Base-by-base conservation (phyloP, 2,888 invertebrate genomes). In the Aspidapion aeneum region DNA sequence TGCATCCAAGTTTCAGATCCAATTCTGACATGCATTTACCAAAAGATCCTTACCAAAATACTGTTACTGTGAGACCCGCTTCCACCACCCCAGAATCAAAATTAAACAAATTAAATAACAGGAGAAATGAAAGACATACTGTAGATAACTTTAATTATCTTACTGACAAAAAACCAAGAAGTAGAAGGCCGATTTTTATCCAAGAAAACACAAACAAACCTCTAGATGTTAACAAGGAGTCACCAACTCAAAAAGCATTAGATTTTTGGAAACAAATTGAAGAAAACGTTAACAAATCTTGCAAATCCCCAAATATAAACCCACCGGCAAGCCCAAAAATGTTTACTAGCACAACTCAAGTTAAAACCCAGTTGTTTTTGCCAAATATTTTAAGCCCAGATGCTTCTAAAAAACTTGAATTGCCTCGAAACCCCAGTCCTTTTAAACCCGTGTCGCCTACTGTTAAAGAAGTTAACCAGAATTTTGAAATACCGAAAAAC, bases 151-250 rank as follows among this genome's bases (percentile, higher is more conserved):
- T 84, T 72, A 83, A 88, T 66, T 90, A 90, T 73, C 84, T 88
- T 63, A 87, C 90, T 1, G 90, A 90, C 78, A 87, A 88, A 69
- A 86, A 86, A 65, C 90, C 90, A 0, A 82, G 90, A 71, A 90
- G 90, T 64, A 80, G 90, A 54, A 86, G 87, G 74, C 90, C 90
- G 35, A 89, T 91, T 70, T 87, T 89, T 72, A 85, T 90, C 65
- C 82, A 87, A 75, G 77, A 80, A 75, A 81, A 80, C 74, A 80
- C 79, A 74, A 80, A 79, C 68, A 80, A 80, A 66, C 72, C 75
- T 64, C 19, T 60, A 3, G 64, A 62, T 50, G 60, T 62, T 49
- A 63, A 60, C 57, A 68, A 62, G 48, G 64, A 65, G 7, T 63
- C 64, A 78, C 70, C 66, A 49, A 70, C 76, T 48, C 80, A 84